These are phyloP conservation scores for Tetraneura akinire DNA, from an alignment of 1,140 invertebrate species.

Conservation along the genomic window DNA sequence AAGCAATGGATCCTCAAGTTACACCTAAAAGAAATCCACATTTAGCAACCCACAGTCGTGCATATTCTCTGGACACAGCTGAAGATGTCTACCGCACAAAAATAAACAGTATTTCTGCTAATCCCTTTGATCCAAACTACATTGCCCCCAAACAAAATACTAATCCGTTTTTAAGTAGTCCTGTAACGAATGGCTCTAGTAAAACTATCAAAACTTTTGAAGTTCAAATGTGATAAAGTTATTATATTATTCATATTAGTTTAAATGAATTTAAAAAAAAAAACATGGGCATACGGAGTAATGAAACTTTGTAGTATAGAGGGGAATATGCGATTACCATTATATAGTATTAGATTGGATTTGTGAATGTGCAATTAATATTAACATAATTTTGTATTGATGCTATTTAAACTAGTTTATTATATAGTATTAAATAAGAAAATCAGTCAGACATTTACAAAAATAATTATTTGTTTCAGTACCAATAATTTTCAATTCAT, in stretches of 20 bases:
- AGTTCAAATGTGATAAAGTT: conserved; percentile 62
- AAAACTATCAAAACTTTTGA: conserved; percentile 64
- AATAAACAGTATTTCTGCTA: conserved; percentile 56
- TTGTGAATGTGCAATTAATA: conserved; percentile 26
- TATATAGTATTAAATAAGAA: conserved; percentile 1
- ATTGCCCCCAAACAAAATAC: conserved; percentile 62
- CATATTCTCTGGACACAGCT: conserved; percentile 64
- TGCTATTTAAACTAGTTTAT: background rate
- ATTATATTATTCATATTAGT: background rate
- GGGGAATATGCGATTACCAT: conserved; percentile 2
- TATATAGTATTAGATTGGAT: background rate
- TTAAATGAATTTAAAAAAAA: too few species aligned
- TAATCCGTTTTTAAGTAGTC: conserved; percentile 60
- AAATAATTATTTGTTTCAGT: background rate
- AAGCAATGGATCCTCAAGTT: conserved; percentile 52
- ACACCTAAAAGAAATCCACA: conserved; percentile 60
- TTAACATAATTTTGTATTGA: conserved; percentile 9
- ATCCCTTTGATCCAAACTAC: conserved; percentile 75
- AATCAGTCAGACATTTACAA: background rate
- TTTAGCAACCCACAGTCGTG: conserved; percentile 63
- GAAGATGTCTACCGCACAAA: conserved; percentile 51
- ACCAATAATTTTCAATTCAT: background rate
- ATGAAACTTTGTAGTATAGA: background rate
- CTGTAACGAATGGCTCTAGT: conserved; percentile 52
- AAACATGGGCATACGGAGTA: background rate